Base-by-base conservation (phyloP, 2,797 vertebrate genomes). In the Crenuchus spilurus region DNA sequence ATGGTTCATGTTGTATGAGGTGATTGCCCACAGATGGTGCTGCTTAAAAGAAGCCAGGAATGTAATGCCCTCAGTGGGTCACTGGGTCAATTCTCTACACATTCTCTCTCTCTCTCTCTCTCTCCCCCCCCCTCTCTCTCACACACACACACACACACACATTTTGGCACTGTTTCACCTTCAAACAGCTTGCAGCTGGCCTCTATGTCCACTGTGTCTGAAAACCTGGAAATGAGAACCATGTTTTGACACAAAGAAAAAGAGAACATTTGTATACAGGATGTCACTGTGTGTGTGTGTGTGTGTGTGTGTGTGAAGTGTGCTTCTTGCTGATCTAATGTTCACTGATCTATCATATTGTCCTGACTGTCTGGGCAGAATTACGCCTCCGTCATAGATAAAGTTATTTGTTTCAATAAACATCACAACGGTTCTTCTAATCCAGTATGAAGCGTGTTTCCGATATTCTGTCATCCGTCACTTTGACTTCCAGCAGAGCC, bases 21-120 rank as follows among this genome's bases (percentile, higher is more conserved):
- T 72, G 48, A 84, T 74, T 75, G 74, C 64, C 41, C 69, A 71
- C 83, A 85, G 76, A 84, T 87, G 83, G 78, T 55, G 6, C 75
- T 61, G 64, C 77, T 84, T 84, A 67, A 64, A 41, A 44, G 26
- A 63, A 58, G 69, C 44, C 70, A 37, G 67, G 48, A 72, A 55
- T 77, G 72, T 77, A 49, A 44, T 75, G 60, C 72, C 52, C 62
- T 81, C 68, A 77, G 48, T 78, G 54, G 82, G 86, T 74, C 83
- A 89, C 69, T 80, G 61, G 84, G 82, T 81, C 78, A 82, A 26
- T 58, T 70, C 41, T 64, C 5, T 10, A 64, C 67, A 64, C 49
- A 37, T 26, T 16, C 3, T 4, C 30, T 37, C 6, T 55, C 22
- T n/a, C 33, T 31, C 3, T 31, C 28, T 55, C 28, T n/a, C 52